Evolutionary conservation across 2,113 vertebrate genomes (phyloP).

Genomic region (Monarcha castaneiventris): DNA sequence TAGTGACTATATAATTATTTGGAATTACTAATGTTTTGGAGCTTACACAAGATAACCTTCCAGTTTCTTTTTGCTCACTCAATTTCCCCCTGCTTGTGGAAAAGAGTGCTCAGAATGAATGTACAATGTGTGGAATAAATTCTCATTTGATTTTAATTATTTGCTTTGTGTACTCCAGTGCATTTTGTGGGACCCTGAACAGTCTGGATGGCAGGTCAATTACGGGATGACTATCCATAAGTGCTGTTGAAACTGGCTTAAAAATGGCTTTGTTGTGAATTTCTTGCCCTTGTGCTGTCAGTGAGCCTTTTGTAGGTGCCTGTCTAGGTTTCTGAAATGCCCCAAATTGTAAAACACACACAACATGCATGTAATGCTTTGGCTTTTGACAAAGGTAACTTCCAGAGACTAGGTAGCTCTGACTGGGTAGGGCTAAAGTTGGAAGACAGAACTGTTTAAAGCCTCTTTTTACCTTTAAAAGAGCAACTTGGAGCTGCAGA

Average conservation of each 20-base stretch:
- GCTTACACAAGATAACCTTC: neutral
- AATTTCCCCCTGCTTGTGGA: neutral
- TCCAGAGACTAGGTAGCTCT: neutral
- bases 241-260: neutral
- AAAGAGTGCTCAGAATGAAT: neutral
- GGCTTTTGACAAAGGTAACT: neutral
- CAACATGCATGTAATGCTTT: neutral
- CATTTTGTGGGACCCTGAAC: neutral
- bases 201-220: neutral
- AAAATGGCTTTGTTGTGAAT: neutral
- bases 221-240: neutral
- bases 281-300: neutral
- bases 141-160: neutral
- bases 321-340: neutral
- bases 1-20: constrained; percentile 11
- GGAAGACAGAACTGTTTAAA: neutral
- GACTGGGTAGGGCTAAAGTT: neutral
- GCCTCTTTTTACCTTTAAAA: neutral
- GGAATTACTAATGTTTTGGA: neutral
- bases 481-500: neutral
- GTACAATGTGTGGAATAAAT: neutral
- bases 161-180: neutral
- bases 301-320: neutral
- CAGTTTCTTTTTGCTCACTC: neutral
- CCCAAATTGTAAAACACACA: neutral